A percentile compares a stretch with the other conserved stretches of the same genome.
phyloP scores from a whole-genome alignment of 1,140 invertebrate species.

The Aradophagus sp. region DNA sequence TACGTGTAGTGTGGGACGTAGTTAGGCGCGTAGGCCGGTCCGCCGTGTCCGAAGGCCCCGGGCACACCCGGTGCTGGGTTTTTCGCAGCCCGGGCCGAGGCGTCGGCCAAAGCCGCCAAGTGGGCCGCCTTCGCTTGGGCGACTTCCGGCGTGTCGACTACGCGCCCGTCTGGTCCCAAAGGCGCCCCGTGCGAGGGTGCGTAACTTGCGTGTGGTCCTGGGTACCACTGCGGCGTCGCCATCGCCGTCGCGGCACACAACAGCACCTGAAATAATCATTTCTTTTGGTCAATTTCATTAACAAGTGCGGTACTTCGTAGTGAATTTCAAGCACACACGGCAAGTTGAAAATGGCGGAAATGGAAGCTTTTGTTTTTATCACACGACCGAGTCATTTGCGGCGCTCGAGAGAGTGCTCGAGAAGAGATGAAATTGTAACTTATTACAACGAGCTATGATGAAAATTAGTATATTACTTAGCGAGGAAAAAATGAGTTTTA shows the following conservation, averaged over 20 bases:
- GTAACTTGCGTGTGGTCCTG: slow-evolving; percentile 65
- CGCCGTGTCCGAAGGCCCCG: slow-evolving; percentile 42
- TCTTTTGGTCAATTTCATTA: neutral
- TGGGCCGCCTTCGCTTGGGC: slow-evolving; percentile 78
- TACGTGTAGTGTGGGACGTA: slow-evolving; percentile 69
- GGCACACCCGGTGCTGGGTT: slow-evolving; percentile 60
- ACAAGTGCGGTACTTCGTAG: no score
- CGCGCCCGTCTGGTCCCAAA: slow-evolving; percentile 78
- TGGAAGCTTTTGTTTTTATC: no score
- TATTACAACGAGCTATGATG: no score
- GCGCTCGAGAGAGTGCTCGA: no score
- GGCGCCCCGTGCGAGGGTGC: slow-evolving; percentile 70
- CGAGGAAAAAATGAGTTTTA: no score
- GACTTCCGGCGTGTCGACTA: slow-evolving; percentile 80
- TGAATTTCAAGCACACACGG: no score
- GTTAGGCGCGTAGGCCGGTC: slow-evolving; percentile 51
- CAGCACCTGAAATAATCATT: slow-evolving; percentile 52
- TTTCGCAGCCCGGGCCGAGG: slow-evolving; percentile 74
- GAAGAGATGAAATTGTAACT: no score
- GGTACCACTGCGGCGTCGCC: slow-evolving; percentile 68
- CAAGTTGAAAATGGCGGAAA: no score
- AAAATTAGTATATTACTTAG: no score
- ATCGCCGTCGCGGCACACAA: slow-evolving; percentile 56
- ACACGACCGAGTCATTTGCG: no score
- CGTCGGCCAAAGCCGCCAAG: slow-evolving; percentile 75